Evolutionary conservation across 2,888 invertebrate species (phyloP).

Genomic region (Trachelus troglodyta): DNA sequence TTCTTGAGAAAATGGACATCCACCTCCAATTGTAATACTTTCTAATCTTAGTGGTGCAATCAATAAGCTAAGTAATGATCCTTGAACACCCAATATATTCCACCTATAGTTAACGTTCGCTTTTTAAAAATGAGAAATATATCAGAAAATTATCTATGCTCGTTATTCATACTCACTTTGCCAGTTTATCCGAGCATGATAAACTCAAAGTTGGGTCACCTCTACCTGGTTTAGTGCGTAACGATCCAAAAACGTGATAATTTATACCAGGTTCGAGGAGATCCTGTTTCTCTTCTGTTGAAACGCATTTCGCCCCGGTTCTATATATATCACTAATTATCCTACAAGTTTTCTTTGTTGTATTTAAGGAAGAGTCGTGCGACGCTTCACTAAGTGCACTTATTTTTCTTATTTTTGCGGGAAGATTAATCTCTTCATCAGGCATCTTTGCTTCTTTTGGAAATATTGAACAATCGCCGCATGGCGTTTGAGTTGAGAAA

Average conservation of each 20-base stretch:
- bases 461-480: conserved; percentile 93
- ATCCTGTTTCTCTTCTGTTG: conserved; percentile 71
- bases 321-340: conserved; percentile 69
- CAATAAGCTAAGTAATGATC: conserved; percentile 79
- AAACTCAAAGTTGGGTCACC: conserved; percentile 90
- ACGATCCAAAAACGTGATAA: conserved; percentile 78
- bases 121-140: background rate
- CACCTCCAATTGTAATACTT: conserved; percentile 78
- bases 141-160: background rate
- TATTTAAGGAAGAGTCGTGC: background rate
- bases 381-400: conserved; percentile 8
- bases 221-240: conserved; percentile 90
- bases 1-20: conserved; percentile 72
- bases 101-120: conserved; percentile 69
- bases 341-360: background rate
- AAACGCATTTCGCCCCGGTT: conserved; percentile 91
- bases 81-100: conserved; percentile 88
- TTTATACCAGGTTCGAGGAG: conserved; percentile 69
- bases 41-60: conserved; percentile 78
- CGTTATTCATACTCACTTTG: conserved; percentile 61
- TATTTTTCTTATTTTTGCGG: conserved; percentile 44
- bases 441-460: conserved; percentile 67
- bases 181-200: conserved; percentile 94
- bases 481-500: conserved; percentile 88
- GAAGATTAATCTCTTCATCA: conserved; percentile 30